Evolutionary conservation across 64 coral and sea anemone species (phyloP).

Genomic region (Actinia tenebrosa): DNA sequence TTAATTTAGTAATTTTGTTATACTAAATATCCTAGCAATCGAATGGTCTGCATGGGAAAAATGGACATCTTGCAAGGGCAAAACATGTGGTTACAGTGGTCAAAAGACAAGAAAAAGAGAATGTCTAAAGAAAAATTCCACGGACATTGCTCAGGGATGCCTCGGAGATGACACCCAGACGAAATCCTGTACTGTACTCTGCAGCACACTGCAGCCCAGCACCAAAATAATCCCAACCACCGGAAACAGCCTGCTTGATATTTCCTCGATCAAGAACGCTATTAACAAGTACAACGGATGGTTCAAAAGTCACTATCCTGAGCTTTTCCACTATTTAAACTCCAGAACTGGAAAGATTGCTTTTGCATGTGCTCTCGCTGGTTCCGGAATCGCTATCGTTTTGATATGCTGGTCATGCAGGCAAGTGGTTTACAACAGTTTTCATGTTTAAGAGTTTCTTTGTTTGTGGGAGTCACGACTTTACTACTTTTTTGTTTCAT

Average conservation of each 20-base stretch:
- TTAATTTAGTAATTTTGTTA: not conserved
- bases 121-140: not conserved
- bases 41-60: slow-evolving; percentile 14
- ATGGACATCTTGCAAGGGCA: not conserved
- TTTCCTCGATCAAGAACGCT: not conserved
- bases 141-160: not conserved
- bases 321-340: not conserved
- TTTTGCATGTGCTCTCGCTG: not conserved
- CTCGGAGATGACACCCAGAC: not conserved
- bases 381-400: not conserved
- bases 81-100: not conserved
- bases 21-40: not conserved
- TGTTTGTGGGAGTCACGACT: no score
- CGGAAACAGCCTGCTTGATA: not conserved
- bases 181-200: not conserved
- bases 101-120: not conserved
- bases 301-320: not conserved
- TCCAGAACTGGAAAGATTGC: not conserved
- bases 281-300: not conserved
- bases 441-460: no score
- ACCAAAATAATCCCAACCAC: not conserved
- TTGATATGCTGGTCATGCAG: not conserved
- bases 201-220: not conserved
- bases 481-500: no score
- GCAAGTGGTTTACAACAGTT: not conserved